Conservation (phyloP, 2,888 invertebrate genomes). For the Pollenia griseotomentosa region DNA sequence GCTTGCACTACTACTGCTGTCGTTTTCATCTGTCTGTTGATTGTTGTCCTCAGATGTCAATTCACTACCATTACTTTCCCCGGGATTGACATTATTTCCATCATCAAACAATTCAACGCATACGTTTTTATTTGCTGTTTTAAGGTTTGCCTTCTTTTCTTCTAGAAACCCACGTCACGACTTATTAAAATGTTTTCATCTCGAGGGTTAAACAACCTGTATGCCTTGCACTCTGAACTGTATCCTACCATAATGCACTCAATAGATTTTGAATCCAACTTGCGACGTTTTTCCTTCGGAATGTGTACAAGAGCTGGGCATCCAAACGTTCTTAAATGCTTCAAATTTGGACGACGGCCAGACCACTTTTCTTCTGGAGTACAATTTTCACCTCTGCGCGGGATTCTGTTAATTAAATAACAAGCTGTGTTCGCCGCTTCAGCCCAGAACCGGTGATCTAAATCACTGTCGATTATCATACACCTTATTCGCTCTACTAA, state of each 20-base stretch:
- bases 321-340: conserved; percentile 65
- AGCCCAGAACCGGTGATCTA: conserved; percentile 59
- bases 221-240: conserved; percentile 63
- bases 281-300: conserved; percentile 62
- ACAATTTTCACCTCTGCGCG: conserved; percentile 47
- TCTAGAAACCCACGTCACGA: conserved; percentile 5
- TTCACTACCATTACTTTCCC: conserved; percentile 25
- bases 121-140: background rate
- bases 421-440: conserved; percentile 66
- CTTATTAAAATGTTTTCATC: background rate
- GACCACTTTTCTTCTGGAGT: conserved; percentile 70
- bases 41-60: conserved; percentile 30
- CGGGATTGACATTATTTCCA: background rate
- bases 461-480: conserved; percentile 41
- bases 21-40: too few species aligned
- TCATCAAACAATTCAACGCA: too few species aligned
- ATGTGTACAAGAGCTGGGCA: conserved; percentile 67
- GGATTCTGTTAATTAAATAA: conserved; percentile 64
- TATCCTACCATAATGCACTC: conserved; percentile 70
- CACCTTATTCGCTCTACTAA: conserved; percentile 42
- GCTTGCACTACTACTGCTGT: too few species aligned
- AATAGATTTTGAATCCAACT: conserved; percentile 46
- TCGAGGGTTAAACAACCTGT: conserved; percentile 47
- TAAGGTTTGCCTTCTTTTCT: background rate
- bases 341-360: conserved; percentile 53